Percentiles rank a stretch among this genome's conserved stretches.
phyloP scores from a whole-genome alignment of 2,888 invertebrate species.

The Lepetodrilus schrolli region DNA sequence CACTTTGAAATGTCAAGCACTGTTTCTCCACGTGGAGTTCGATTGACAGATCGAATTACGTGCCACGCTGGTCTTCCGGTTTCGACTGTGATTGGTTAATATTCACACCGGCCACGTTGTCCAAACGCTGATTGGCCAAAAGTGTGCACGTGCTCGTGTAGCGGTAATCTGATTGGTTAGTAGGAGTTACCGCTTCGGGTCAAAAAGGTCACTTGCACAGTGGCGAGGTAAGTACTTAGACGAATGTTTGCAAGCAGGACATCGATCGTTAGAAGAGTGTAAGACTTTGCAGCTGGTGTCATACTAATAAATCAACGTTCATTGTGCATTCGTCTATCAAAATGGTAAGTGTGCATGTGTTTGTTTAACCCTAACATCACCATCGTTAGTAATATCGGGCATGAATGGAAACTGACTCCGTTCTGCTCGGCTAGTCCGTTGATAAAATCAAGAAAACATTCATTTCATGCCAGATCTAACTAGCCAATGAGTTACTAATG shows the following conservation, averaged over 20 bases:
- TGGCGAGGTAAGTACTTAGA: conserved; percentile 19
- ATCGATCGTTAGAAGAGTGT: neutral
- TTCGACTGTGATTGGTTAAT: neutral
- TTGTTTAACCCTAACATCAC: neutral
- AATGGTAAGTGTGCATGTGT: neutral
- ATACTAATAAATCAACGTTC: neutral
- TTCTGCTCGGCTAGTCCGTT: no score
- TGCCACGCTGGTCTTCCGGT: conserved; percentile 30
- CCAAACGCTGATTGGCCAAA: conserved; percentile 28
- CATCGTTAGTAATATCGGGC: neutral
- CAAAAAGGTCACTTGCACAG: conserved; percentile 4
- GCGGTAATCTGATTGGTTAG: conserved; percentile 24
- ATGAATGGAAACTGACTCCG: neutral
- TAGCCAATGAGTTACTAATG: no score
- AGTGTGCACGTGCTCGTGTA: neutral
- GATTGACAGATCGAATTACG: conserved; percentile 20
- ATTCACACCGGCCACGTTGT: conserved; percentile 35
- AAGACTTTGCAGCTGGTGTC: neutral
- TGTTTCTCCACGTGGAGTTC: conserved; percentile 2
- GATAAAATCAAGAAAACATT: no score
- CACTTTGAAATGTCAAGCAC: no score
- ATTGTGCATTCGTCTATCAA: neutral
- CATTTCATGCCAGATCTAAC: no score
- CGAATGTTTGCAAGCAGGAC: neutral
- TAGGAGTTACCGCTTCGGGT: neutral